A percentile compares a stretch with the other conserved stretches of the same genome.
phyloP scores from a whole-genome alignment of 2,113 vertebrate genomes.

The Lasiurus cinereus region DNA sequence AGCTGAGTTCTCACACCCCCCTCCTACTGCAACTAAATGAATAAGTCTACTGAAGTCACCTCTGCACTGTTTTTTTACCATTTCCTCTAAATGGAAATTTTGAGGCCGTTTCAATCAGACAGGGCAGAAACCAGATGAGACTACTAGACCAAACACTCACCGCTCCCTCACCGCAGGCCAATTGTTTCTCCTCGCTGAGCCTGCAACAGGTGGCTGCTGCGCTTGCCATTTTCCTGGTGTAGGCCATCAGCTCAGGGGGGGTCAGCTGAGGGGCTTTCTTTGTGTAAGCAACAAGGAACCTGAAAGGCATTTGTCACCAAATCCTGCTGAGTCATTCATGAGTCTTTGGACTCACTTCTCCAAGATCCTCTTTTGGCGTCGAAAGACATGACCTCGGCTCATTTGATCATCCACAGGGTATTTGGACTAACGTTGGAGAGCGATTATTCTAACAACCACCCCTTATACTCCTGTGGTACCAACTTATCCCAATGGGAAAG shows the following conservation, averaged over 20 bases:
- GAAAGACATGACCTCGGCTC: not conserved
- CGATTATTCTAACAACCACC: not conserved
- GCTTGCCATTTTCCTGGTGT: slow-evolving; percentile 68
- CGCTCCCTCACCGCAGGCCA: slow-evolving; percentile 69
- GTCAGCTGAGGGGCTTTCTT: slow-evolving; percentile 79
- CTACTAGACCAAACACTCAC: slow-evolving; percentile 59
- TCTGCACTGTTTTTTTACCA: not conserved
- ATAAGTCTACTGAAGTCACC: not conserved
- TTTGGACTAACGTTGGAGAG: not conserved
- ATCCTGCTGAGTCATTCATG: not conserved
- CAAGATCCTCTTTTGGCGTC: not conserved
- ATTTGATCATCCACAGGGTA: not conserved
- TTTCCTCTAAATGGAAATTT: not conserved
- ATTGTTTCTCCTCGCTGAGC: slow-evolving; percentile 71
- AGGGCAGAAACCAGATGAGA: not conserved
- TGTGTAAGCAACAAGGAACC: slow-evolving; percentile 74
- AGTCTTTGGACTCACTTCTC: not conserved
- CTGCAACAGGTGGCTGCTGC: slow-evolving; percentile 71
- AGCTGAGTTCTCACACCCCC: not conserved
- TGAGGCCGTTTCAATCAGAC: not conserved
- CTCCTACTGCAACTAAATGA: fast-evolving
- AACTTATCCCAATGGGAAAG: not conserved
- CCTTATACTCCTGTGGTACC: fast-evolving
- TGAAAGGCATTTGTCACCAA: slow-evolving; percentile 49
- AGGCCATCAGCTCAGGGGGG: slow-evolving; percentile 43